Evolutionary conservation across 2,113 vertebrate species (phyloP).

Genomic region (Opisthocomus hoazin): DNA sequence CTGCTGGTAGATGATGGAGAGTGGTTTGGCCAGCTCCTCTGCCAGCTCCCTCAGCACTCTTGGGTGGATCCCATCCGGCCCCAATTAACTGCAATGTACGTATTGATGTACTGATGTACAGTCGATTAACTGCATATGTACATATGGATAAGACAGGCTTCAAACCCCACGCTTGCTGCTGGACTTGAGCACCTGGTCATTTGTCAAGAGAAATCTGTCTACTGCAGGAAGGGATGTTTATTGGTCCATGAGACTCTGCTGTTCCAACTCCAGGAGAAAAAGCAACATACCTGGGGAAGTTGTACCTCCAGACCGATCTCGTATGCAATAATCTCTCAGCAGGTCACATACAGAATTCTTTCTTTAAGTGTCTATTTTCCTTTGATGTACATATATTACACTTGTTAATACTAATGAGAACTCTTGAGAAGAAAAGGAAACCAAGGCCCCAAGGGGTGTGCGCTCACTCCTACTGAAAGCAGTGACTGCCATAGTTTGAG

Average conservation of each 20-base stretch:
- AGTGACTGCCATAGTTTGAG: not conserved
- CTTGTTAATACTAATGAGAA: constrained; percentile 6
- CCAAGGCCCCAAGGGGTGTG: not conserved
- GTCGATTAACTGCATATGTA: not conserved
- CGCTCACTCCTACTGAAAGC: not conserved
- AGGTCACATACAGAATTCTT: not conserved
- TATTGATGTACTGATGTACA: too few species aligned
- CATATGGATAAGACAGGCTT: accelerated
- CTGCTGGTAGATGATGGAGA: too few species aligned
- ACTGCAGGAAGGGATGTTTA: not conserved
- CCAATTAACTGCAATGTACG: too few species aligned
- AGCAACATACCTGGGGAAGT: not conserved
- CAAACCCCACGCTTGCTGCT: not conserved
- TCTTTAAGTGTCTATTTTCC: not conserved
- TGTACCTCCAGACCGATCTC: not conserved
- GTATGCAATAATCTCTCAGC: not conserved
- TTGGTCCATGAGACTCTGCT: not conserved
- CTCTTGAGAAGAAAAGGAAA: constrained; percentile 19
- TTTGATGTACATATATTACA: not conserved
- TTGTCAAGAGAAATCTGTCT: not conserved
- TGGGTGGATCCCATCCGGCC: too few species aligned
- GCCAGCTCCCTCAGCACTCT: too few species aligned
- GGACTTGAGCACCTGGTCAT: not conserved
- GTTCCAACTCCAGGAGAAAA: not conserved
- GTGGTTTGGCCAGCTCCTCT: too few species aligned